phyloP scores from a whole-genome alignment of 2,113 vertebrate genomes.

The Lophura nycthemera region DNA sequence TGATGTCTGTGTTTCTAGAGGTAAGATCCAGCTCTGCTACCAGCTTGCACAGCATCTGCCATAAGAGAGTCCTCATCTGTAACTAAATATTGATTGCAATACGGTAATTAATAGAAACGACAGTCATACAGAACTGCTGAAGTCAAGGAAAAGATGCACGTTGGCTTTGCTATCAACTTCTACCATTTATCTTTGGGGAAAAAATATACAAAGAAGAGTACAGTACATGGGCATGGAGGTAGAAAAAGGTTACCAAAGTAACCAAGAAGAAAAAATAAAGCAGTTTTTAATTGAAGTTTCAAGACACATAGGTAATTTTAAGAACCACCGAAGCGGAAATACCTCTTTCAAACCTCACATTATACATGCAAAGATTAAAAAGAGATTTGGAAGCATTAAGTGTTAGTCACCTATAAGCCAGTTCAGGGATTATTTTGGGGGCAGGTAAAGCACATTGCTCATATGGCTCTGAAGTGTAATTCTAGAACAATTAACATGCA shows the following conservation, averaged over 20 bases:
- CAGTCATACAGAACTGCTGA: not conserved
- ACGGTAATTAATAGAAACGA: not conserved
- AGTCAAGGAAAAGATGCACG: not conserved
- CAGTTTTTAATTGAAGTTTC: not conserved
- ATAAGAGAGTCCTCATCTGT: not conserved
- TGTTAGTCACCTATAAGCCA: not conserved
- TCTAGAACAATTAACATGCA: slow-evolving; percentile 2
- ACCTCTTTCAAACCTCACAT: not conserved
- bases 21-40: not conserved
- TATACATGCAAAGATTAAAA: not conserved
- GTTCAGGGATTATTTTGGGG: not conserved
- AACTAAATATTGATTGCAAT: not conserved
- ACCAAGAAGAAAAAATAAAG: not conserved
- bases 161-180: not conserved
- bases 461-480: not conserved
- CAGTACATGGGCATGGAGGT: accelerated
- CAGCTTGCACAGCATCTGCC: not conserved
- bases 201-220: not conserved
- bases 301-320: not conserved
- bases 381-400: not conserved
- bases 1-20: not conserved
- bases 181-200: accelerated
- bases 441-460: slow-evolving; percentile 1
- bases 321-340: not conserved
- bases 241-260: not conserved